phyloP scores from a whole-genome alignment of 2,113 vertebrate species.

The Dipodomys ordii region DNA sequence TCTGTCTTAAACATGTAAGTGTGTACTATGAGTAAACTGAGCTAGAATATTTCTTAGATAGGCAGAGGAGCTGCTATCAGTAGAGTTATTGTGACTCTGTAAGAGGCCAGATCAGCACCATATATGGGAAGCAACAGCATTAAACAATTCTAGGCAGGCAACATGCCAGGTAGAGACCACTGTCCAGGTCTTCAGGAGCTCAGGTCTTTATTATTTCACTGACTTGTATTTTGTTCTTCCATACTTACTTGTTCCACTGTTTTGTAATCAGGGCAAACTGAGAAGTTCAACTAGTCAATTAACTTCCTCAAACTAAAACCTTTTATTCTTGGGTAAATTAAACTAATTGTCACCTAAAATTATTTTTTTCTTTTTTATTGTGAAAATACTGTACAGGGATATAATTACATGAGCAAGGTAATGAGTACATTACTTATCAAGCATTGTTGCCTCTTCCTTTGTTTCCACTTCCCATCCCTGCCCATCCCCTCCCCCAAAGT shows the following conservation, averaged over 20 bases:
- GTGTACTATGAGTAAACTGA: background rate
- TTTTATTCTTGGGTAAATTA: constrained; percentile 11
- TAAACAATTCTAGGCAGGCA: background rate
- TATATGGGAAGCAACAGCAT: background rate
- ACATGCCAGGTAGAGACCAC: background rate
- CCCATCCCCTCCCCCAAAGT: too few species aligned
- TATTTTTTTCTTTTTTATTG: background rate
- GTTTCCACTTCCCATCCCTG: too few species aligned
- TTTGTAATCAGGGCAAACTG: background rate
- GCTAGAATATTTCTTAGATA: background rate
- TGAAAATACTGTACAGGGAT: too few species aligned
- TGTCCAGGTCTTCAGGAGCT: background rate
- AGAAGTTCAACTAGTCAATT: background rate
- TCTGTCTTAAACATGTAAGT: background rate
- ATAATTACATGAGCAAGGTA: too few species aligned
- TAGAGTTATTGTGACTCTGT: accelerated
- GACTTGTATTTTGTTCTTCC: background rate
- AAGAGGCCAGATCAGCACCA: background rate
- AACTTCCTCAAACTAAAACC: background rate
- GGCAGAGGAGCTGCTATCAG: background rate
- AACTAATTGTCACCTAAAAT: background rate
- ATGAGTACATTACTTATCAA: too few species aligned
- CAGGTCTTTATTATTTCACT: background rate
- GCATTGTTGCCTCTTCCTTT: too few species aligned
- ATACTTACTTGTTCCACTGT: background rate